Base-by-base conservation (phyloP, 92 coral and sea anemone genomes). In the Porites lobata region DNA sequence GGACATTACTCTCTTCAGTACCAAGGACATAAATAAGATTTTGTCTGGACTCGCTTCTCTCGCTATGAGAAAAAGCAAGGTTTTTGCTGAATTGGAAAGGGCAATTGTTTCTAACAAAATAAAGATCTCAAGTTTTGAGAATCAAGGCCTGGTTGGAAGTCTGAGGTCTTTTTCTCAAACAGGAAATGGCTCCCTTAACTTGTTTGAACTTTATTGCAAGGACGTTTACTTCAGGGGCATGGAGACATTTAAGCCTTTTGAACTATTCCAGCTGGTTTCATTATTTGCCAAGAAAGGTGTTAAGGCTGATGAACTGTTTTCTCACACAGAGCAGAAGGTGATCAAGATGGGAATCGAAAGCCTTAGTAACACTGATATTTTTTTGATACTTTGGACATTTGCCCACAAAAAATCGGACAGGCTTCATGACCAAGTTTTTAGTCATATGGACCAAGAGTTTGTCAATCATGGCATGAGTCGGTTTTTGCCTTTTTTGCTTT, bases 381-480 rank as follows among this genome's bases (percentile, higher is more conserved):
- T 65, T 2, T 65, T 65, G 69, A 65, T 65, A 18, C 69, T 65
- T 65, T 65, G 69, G 69, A 21, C 69, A 65, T 19, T 65, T 65
- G 69, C 69, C 69, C 14, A 21, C 69, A 65, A 65, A 65, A 65
- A 15, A 65, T 65, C 69, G 2, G 69, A 65, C 69, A 65, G 19
- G 4, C 14, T 19, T 65, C 18, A 65, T 65, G 26, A 65, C 18
- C 69, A 21, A 15, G 69, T 65, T 1, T 65, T 65, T 15, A n/a
- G 69, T 15, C 69, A 65, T 21, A 65, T 65, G 14, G 26, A 65
- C 22, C 22, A 15, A 65, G 69, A 65, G 0, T 6, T 65, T 2
- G 14, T 15, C 21, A 18, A 21, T 15, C 69, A 15, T 11, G 21
- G 69, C 19, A 65, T 65, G 69, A 65, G 19, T 0, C 14, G 69